Evolutionary conservation across 2,888 invertebrate species (phyloP).

Genomic region (Parnassius glacialis): DNA sequence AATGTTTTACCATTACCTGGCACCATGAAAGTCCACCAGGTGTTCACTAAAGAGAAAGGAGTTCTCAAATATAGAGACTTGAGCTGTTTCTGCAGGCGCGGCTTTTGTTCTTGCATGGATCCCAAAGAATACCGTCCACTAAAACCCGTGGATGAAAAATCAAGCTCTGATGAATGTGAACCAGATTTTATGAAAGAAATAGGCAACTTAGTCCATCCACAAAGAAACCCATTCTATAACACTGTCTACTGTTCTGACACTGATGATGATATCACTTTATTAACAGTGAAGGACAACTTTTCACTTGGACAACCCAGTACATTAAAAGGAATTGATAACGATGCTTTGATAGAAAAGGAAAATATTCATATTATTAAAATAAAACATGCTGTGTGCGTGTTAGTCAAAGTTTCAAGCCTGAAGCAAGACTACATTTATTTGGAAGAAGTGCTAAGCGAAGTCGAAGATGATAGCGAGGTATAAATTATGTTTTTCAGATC

Average conservation of each 20-base stretch:
- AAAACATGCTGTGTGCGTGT: constrained; percentile 12
- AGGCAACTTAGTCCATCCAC: too few species aligned
- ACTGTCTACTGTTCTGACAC: too few species aligned
- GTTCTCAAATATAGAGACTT: constrained; percentile 3
- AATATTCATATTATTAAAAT: constrained; percentile 16
- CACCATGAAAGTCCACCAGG: constrained; percentile 12
- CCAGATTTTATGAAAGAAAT: too few species aligned
- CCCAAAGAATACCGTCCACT: constrained; percentile 20
- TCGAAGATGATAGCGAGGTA: too few species aligned
- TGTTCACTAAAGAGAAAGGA: constrained; percentile 19
- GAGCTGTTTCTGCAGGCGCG: constrained; percentile 16
- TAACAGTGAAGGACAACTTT: background rate
- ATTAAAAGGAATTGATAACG: constrained; percentile 17
- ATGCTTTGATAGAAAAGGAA: constrained; percentile 27
- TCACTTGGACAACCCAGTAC: constrained; percentile 24
- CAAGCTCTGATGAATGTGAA: too few species aligned
- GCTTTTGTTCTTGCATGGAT: constrained; percentile 24
- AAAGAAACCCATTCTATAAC: too few species aligned
- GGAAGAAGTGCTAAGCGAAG: constrained; percentile 15
- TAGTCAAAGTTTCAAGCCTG: constrained; percentile 24
- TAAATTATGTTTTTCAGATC: too few species aligned
- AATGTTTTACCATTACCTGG: constrained; percentile 1
- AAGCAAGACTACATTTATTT: constrained; percentile 9
- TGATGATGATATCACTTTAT: too few species aligned
- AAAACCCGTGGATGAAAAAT: too few species aligned